These are phyloP conservation scores for Monopis laevigella DNA, from an alignment of 2,888 invertebrate species.

Conservation along the genomic window DNA sequence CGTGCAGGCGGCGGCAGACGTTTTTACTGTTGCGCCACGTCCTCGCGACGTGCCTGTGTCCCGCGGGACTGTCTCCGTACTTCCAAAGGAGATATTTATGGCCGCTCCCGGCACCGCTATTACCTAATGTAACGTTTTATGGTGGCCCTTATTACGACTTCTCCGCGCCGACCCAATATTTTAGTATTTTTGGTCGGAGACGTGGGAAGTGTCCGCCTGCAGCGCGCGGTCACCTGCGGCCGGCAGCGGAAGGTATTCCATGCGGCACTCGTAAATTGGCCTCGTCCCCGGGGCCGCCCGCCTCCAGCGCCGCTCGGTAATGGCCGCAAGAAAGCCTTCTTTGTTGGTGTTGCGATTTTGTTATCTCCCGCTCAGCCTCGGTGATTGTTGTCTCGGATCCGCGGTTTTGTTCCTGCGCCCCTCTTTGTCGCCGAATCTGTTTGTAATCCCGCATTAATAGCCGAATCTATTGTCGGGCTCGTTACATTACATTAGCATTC, in stretches of 20 bases:
- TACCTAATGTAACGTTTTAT: constrained; percentile 67
- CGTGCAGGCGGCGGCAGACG: constrained; percentile 34
- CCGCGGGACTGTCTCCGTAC: constrained; percentile 63
- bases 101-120: constrained; percentile 64
- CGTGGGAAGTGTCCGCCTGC: not conserved
- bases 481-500: constrained; percentile 8
- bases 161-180: constrained; percentile 41
- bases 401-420: constrained; percentile 57
- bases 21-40: constrained; percentile 63
- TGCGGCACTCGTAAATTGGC: constrained; percentile 60
- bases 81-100: constrained; percentile 66
- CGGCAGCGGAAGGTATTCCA: constrained; percentile 56
- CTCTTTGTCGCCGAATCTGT: constrained; percentile 62
- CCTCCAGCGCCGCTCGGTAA: constrained; percentile 39
- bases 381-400: constrained; percentile 63
- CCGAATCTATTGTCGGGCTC: constrained; percentile 7
- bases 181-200: not conserved
- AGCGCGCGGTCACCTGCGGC: constrained; percentile 22
- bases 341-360: constrained; percentile 60
- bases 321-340: constrained; percentile 63
- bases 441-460: constrained; percentile 17
- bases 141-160: constrained; percentile 63
- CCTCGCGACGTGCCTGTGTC: constrained; percentile 47
- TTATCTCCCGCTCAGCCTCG: constrained; percentile 61
- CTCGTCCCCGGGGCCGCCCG: constrained; percentile 30